Evolutionary conservation across 2,113 vertebrate genomes (phyloP), one percentile per base, ranked within the genome.

Genomic region (Himantopus leucocephalus): DNA sequence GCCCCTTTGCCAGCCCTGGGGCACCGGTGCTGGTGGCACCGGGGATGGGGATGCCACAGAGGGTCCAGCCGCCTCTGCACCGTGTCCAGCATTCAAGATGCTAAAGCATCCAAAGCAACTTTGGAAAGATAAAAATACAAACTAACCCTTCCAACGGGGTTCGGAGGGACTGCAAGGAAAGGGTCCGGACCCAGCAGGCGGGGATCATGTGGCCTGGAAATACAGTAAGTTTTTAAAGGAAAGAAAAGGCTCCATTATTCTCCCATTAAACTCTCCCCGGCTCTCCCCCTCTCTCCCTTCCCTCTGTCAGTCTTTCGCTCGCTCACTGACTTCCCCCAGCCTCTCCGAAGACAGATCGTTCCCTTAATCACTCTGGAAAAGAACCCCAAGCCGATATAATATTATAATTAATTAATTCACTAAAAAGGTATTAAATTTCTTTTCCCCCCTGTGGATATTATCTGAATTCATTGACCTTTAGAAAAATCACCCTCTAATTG

Each of bases 351-450:
- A 98, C 96, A 97, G 99, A 99, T 99, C 98, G 97, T 98, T 99
- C 98, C 98, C 99, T 99, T 99, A 99, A 99, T 99, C 99, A 99
- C 99, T 98, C 99, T 99, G 99, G 99, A 99, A 99, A 99, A 98
- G 98, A 99, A 99, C 98, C 98, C 99, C 99, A 99, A 99, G 99
- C 99, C 97, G 98, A 98, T 99, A 99, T 99, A 99, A 99, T 99
- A 99, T 99, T 99, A 99, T 99, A 99, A 99, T 99, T 99, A 99
- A 99, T 99, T 99, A 99, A 99, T 99, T 99, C 99, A 98, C 99
- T 99, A 99, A 99, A 99, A 98, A 99, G 99, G 99, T 99, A 99
- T 99, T 99, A 99, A 99, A 99, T 99, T 99, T 98, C 99, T 99
- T 99, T 97, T 98, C 98, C 99, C 98, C 98, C 99, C 99, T 99